These are phyloP conservation scores for Thymelicus lineola DNA, from an alignment of 2,888 invertebrate genomes.

Conservation along the genomic window DNA sequence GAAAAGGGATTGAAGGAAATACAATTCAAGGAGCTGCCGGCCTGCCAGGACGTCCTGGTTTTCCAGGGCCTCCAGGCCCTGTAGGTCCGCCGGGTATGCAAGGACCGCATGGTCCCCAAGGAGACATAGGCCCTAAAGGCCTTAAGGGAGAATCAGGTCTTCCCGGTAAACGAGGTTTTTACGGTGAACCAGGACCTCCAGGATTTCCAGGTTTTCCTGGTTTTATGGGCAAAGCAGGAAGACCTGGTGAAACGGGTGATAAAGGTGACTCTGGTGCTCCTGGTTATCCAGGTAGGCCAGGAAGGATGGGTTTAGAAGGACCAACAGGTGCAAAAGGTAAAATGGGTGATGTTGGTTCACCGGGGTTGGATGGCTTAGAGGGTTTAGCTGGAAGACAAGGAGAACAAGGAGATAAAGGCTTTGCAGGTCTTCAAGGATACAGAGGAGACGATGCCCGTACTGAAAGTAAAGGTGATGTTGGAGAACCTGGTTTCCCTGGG, in stretches of 20 bases:
- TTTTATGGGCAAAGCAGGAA: conserved; percentile 60
- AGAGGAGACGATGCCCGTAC: conserved; percentile 86
- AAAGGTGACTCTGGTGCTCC: conserved; percentile 71
- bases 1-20: conserved; percentile 71
- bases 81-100: conserved; percentile 84
- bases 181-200: conserved; percentile 65
- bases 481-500: conserved; percentile 79
- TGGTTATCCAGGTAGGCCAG: conserved; percentile 90
- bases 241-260: conserved; percentile 68
- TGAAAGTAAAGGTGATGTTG: conserved; percentile 87
- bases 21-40: conserved; percentile 88
- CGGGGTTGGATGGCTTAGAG: conserved; percentile 56
- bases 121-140: conserved; percentile 80
- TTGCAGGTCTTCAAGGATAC: conserved; percentile 81
- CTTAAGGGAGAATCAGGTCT: conserved; percentile 83
- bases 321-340: conserved; percentile 58
- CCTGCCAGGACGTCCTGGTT: conserved; percentile 89
- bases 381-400: conserved; percentile 76
- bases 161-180: conserved; percentile 64
- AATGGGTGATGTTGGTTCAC: conserved; percentile 84
- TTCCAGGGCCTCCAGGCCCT: conserved; percentile 86
- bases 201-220: conserved; percentile 80
- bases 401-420: conserved; percentile 80
- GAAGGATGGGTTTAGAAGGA: conserved; percentile 85
- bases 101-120: conserved; percentile 69